A percentile compares a stretch with the other conserved stretches of the same genome.
Evolutionary conservation across 2,797 vertebrate genomes (phyloP).

Genomic region (Gymnodraco acuticeps): DNA sequence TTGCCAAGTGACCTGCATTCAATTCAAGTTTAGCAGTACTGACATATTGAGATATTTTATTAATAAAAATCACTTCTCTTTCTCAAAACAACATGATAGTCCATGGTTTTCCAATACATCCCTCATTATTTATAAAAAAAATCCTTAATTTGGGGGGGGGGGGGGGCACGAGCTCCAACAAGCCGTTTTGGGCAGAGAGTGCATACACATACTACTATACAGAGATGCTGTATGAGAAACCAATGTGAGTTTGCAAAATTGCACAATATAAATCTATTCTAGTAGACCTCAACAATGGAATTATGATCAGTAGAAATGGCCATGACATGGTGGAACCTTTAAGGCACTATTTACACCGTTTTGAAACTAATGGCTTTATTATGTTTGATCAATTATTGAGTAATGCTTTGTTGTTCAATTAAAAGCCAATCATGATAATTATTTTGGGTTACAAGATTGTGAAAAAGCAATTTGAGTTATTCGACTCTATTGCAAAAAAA

Average conservation of each 20-base stretch:
- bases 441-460: background rate
- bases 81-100: background rate
- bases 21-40: slow-evolving; percentile 20
- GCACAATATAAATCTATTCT: too few relatives aligned
- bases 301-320: too few relatives aligned
- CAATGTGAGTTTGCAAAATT: too few relatives aligned
- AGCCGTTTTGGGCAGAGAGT: too few relatives aligned
- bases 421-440: background rate
- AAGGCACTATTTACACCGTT: background rate
- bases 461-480: background rate
- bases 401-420: slow-evolving; percentile 8
- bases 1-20: slow-evolving; percentile 34
- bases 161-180: too few relatives aligned
- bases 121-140: background rate
- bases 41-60: background rate
- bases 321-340: too few relatives aligned
- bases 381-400: background rate
- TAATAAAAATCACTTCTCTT: slow-evolving; percentile 17
- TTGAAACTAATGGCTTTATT: background rate
- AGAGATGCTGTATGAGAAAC: too few relatives aligned
- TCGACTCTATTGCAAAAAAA: background rate
- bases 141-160: background rate
- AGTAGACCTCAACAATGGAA: too few relatives aligned
- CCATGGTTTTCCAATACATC: background rate
- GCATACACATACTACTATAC: too few relatives aligned